Base-by-base conservation (phyloP, 2,113 vertebrate genomes). In the Dinomys branickii region DNA sequence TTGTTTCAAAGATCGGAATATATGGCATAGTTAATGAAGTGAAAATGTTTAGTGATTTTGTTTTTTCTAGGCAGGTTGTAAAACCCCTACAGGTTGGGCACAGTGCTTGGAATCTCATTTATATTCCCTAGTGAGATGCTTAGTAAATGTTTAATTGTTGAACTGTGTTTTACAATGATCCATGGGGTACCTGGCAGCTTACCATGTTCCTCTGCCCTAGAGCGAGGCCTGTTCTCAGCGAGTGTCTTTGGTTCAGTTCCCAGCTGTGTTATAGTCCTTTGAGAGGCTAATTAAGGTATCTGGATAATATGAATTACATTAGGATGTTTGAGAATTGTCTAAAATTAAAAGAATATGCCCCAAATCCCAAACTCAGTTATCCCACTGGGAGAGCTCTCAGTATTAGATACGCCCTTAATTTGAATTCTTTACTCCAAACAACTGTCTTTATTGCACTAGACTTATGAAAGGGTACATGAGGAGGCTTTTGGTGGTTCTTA, bases 311-410 rank as follows among this genome's bases (percentile, higher is more conserved):
- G 80, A 61, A 28, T 61, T 26, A 61, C 26, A 61, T 61, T 61
- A 26, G 26, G 59, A 61, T 28, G 22, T 61, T 61, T 61, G 20
- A 38, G 73, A 69, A 87, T 83, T 92, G 9, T 80, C 73, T 94
- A 67, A 94, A 98, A 96, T 93, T 81, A 91, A 95, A 96, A 97
- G 65, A 54, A 5, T 67, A 5, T 44, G 19, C 22, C 30, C 54
- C 28, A 84, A 65, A 30, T 85, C 58, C 75, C 84, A 85, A 54
- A 65, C 50, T 88, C 5, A 6, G 33, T 11, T 59, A 26, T 17
- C 17, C 84, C 13, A 0, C 63, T 22, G 65, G 63, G 77, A 95
- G 78, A 65, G 9, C 61, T 83, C 44, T 71, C n/a, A 75, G 7
- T 11, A 10, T 89, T 90, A 75, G 44, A 24, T 91, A 59, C 19